Evolutionary conservation across 2,797 vertebrate genomes (phyloP).

Genomic region (Sebastes reedi): DNA sequence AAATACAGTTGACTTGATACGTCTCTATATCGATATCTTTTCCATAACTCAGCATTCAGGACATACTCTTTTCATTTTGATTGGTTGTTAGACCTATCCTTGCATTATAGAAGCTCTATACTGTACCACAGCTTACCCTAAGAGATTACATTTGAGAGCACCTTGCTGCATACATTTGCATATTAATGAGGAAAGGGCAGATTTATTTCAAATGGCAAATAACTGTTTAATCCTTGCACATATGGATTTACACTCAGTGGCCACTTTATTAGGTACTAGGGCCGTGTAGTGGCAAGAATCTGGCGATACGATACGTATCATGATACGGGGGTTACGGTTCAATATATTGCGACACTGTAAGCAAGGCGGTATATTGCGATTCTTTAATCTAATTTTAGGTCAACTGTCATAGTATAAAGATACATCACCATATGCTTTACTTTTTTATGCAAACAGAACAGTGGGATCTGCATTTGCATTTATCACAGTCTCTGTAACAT

Average conservation of each 20-base stretch:
- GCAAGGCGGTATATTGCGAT: too few relatives aligned
- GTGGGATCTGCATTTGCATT: too few relatives aligned
- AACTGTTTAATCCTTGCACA: not conserved
- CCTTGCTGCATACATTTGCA: not conserved
- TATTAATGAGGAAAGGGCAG: not conserved
- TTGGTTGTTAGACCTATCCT: not conserved
- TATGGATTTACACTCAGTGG: not conserved
- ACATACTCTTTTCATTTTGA: not conserved
- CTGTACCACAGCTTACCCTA: not conserved
- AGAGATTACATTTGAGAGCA: not conserved
- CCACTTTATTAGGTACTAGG: not conserved
- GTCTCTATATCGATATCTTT: not conserved
- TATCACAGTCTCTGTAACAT: too few relatives aligned
- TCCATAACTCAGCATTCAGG: not conserved
- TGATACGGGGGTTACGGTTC: too few relatives aligned
- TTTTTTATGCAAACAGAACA: too few relatives aligned
- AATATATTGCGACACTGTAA: too few relatives aligned
- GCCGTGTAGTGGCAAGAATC: too few relatives aligned
- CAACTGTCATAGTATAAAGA: too few relatives aligned
- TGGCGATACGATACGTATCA: too few relatives aligned
- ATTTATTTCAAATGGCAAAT: not conserved
- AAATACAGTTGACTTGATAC: not conserved
- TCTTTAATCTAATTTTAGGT: too few relatives aligned
- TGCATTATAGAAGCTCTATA: not conserved
- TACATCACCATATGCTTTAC: too few relatives aligned